phyloP scores from a whole-genome alignment of 2,113 vertebrate species.

The Elaphurus davidianus region DNA sequence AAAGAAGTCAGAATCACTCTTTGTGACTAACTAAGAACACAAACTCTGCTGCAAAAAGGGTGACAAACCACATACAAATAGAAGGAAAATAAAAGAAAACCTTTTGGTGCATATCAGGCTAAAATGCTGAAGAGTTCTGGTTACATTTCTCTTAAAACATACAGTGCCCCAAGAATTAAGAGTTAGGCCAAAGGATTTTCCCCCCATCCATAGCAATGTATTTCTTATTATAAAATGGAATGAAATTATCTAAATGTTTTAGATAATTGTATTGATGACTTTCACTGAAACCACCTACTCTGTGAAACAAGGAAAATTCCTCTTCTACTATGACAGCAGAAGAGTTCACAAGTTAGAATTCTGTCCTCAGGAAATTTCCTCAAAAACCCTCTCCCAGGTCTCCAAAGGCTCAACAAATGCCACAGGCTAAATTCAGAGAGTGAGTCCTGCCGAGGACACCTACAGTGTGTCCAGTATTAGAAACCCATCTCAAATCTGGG shows the following conservation, averaged over 20 bases:
- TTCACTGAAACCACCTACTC: neutral
- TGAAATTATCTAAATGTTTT: neutral
- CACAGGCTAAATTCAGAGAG: neutral
- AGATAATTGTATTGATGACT: neutral
- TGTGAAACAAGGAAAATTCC: neutral
- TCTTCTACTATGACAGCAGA: neutral
- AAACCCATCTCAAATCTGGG: neutral
- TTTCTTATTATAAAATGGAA: neutral
- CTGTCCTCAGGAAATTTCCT: neutral
- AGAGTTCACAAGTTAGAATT: neutral
- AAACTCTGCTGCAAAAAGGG: neutral
- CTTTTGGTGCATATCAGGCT: neutral
- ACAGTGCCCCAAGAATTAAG: neutral
- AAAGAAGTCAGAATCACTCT: neutral
- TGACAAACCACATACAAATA: neutral
- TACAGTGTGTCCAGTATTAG: neutral
- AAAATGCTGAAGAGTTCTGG: neutral
- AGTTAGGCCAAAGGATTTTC: neutral
- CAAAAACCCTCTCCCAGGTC: neutral
- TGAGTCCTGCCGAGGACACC: neutral
- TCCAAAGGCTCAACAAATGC: neutral
- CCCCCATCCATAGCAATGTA: neutral
- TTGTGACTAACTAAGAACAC: neutral
- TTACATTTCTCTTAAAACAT: slow-evolving; percentile 7
- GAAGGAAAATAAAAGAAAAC: neutral